phyloP scores from a whole-genome alignment of 2,888 invertebrate genomes.

The Drosophila silvestris region DNA sequence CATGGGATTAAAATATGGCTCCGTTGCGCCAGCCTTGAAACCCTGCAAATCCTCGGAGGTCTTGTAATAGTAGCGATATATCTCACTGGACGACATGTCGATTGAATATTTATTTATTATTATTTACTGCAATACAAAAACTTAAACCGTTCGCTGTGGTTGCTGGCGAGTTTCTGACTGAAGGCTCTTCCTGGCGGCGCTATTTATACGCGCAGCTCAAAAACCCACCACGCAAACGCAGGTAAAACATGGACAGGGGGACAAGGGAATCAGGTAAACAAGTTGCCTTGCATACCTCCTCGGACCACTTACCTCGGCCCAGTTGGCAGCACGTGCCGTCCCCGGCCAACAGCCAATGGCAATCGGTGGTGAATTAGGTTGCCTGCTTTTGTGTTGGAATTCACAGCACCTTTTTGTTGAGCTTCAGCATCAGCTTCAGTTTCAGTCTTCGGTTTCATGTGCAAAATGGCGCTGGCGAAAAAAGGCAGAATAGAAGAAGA shows the following conservation, averaged over 20 bases:
- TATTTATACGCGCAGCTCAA: conserved; percentile 76
- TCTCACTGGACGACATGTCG: conserved; percentile 84
- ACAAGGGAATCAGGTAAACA: conserved; percentile 63
- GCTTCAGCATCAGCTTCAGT: conserved; percentile 31
- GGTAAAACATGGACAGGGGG: conserved; percentile 52
- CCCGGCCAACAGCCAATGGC: conserved; percentile 74
- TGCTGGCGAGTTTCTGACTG: conserved; percentile 75
- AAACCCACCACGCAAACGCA: conserved; percentile 68
- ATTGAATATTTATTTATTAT: background rate
- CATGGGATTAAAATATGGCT: conserved; percentile 84
- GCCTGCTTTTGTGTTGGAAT: conserved; percentile 31
- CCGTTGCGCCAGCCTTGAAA: conserved; percentile 74
- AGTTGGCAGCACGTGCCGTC: conserved; percentile 83
- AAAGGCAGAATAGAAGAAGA: conserved; percentile 43
- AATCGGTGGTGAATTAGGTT: conserved; percentile 73
- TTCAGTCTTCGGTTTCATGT: conserved; percentile 10
- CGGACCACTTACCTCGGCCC: conserved; percentile 23
- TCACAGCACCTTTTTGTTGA: conserved; percentile 11
- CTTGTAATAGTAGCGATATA: conserved; percentile 85
- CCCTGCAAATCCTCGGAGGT: conserved; percentile 84
- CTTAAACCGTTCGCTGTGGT: conserved; percentile 56
- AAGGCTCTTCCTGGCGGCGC: conserved; percentile 61
- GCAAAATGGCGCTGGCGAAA: conserved; percentile 68
- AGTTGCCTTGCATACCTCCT: conserved; percentile 48
- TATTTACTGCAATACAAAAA: conserved; percentile 9